phyloP scores from a whole-genome alignment of 1,140 invertebrate species.

The Olivierus martensii region DNA sequence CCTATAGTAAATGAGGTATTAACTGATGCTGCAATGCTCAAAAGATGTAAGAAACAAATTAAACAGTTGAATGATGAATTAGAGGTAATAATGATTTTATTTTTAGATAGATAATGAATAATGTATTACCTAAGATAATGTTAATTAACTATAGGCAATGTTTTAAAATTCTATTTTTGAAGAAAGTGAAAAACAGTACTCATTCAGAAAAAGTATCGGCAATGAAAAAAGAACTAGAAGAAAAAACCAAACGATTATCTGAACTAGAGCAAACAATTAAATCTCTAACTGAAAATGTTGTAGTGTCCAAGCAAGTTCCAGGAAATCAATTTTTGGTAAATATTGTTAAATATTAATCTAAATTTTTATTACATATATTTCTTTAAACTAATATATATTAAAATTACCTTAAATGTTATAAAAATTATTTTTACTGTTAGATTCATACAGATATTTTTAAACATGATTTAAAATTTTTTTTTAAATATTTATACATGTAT shows the following conservation, averaged over 20 bases:
- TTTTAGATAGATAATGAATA: neutral
- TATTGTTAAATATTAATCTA: no score
- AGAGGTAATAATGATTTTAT: slow-evolving; percentile 17
- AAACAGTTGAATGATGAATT: slow-evolving; percentile 33
- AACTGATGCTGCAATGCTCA: slow-evolving; percentile 47
- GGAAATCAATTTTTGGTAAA: neutral
- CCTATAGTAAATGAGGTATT: slow-evolving; percentile 55
- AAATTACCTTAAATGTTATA: no score
- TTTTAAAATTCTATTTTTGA: neutral
- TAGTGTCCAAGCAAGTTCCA: neutral
- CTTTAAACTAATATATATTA: no score
- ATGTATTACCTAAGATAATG: neutral
- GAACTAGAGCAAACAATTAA: slow-evolving; percentile 18
- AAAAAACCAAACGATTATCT: slow-evolving; percentile 9
- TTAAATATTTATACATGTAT: no score
- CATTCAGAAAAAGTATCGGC: slow-evolving; percentile 42
- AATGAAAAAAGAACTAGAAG: slow-evolving; percentile 42
- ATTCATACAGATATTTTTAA: no score
- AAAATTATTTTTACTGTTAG: no score
- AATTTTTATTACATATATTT: no score
- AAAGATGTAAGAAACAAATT: slow-evolving; percentile 38
- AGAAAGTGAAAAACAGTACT: slow-evolving; percentile 43
- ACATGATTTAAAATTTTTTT: no score
- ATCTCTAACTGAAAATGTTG: slow-evolving; percentile 17
- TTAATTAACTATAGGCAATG: neutral